Evolutionary conservation across 2,113 vertebrate genomes (phyloP).

Genomic region (Budorcas taxicolor): DNA sequence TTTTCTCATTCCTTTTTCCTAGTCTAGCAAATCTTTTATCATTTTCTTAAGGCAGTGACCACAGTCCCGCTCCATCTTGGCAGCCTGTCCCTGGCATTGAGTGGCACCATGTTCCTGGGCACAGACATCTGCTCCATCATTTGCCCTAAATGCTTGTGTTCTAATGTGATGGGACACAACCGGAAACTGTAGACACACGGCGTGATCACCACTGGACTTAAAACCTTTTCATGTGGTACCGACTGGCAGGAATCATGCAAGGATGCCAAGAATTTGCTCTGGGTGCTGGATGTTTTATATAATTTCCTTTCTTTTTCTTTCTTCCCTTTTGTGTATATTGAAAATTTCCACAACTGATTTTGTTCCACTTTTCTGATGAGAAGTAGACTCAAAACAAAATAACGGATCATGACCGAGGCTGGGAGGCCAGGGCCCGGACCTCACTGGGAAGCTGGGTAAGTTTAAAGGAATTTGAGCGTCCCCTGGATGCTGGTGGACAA

Average conservation of each 20-base stretch:
- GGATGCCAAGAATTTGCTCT: accelerated
- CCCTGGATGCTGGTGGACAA: background rate
- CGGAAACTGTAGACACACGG: accelerated
- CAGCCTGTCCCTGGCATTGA: accelerated
- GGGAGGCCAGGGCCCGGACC: background rate
- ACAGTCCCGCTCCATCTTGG: background rate
- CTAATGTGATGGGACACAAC: accelerated
- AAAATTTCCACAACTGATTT: background rate
- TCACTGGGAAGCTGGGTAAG: accelerated
- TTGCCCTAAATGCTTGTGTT: no score
- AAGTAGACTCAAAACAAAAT: background rate
- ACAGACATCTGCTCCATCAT: accelerated
- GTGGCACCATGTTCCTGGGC: accelerated
- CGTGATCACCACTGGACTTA: accelerated
- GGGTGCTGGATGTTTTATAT: accelerated
- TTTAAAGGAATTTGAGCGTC: accelerated
- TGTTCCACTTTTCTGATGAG: background rate
- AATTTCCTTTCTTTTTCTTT: background rate
- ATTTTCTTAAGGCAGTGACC: background rate
- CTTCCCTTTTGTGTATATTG: no score
- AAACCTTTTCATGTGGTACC: accelerated
- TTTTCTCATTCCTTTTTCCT: background rate
- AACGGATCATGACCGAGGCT: accelerated
- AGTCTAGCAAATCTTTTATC: background rate
- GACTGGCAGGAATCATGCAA: background rate